phyloP scores from a whole-genome alignment of 2,113 vertebrate species.

The Gambusia affinis region DNA sequence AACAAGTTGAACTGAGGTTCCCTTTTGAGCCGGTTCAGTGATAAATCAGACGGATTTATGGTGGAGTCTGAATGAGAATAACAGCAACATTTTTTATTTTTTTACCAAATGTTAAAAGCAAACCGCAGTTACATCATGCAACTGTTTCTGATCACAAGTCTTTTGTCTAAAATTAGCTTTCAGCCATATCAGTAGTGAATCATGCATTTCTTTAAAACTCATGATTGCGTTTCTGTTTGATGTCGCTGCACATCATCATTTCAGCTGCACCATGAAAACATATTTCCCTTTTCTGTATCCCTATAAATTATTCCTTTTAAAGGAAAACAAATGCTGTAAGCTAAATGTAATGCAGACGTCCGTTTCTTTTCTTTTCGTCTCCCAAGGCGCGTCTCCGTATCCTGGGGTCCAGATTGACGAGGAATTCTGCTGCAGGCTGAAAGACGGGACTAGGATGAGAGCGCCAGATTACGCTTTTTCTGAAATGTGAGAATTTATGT shows the following conservation, averaged over 20 bases:
- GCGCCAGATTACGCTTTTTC: slow-evolving; percentile 91
- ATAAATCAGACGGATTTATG: slow-evolving; percentile 22
- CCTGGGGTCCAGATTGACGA: slow-evolving; percentile 94
- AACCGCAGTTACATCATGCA: slow-evolving; percentile 7
- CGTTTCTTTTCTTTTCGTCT: not conserved
- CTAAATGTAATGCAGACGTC: not conserved
- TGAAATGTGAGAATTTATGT: slow-evolving; percentile 85
- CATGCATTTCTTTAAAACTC: not conserved
- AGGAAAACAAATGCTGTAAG: slow-evolving; percentile 1
- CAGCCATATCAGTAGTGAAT: not conserved
- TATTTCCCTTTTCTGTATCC: not conserved
- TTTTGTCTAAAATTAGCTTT: slow-evolving; percentile 1
- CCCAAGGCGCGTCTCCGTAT: slow-evolving; percentile 90
- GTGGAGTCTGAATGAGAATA: slow-evolving; percentile 6
- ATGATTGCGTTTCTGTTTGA: not conserved
- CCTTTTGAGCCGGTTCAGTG: slow-evolving; percentile 15
- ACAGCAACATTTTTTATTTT: not conserved
- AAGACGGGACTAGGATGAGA: slow-evolving; percentile 93
- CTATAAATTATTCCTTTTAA: not conserved
- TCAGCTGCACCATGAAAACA: not conserved
- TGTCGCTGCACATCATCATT: slow-evolving; percentile 1
- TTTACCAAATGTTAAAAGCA: slow-evolving; percentile 5
- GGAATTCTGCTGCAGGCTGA: slow-evolving; percentile 91
- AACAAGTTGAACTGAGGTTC: slow-evolving; percentile 18
- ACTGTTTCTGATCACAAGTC: slow-evolving; percentile 2